phyloP scores from a whole-genome alignment of 2,888 invertebrate species.

The Polylopha cassiicola region DNA sequence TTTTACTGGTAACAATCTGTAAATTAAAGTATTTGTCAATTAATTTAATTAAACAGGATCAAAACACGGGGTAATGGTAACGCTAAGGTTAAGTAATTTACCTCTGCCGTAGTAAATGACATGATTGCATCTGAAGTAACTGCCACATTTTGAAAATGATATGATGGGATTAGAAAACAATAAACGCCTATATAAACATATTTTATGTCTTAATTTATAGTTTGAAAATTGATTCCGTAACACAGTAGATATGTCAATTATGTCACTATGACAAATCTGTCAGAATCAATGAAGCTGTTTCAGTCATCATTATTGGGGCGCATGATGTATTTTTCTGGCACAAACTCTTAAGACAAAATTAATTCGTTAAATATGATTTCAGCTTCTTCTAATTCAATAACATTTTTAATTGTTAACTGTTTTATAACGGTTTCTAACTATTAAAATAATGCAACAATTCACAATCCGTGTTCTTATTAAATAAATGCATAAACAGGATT shows the following conservation, averaged over 20 bases:
- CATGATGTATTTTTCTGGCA: too few species aligned
- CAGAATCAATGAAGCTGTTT: constrained; percentile 1
- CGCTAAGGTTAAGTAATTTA: constrained; percentile 33
- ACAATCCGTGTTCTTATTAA: too few species aligned
- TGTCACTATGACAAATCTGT: constrained; percentile 7
- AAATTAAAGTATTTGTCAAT: too few species aligned
- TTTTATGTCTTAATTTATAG: constrained; percentile 32
- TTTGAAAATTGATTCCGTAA: constrained; percentile 28
- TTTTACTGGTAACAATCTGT: constrained; percentile 52
- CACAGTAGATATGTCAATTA: constrained; percentile 8
- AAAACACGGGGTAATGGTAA: constrained; percentile 11
- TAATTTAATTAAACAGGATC: not conserved
- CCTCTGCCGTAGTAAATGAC: constrained; percentile 55
- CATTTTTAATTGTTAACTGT: too few species aligned
- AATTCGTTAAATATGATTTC: too few species aligned
- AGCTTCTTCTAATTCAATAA: too few species aligned
- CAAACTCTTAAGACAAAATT: too few species aligned
- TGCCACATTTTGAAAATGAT: constrained; percentile 56
- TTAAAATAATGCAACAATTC: too few species aligned
- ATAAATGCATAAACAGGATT: too few species aligned
- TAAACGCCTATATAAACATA: constrained; percentile 33
- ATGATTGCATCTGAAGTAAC: constrained; percentile 53
- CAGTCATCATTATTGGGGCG: not conserved
- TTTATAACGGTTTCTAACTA: too few species aligned
- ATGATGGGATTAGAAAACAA: constrained; percentile 14